Conservation (phyloP, 1,140 invertebrate genomes). For the Nilaparvata lugens region DNA sequence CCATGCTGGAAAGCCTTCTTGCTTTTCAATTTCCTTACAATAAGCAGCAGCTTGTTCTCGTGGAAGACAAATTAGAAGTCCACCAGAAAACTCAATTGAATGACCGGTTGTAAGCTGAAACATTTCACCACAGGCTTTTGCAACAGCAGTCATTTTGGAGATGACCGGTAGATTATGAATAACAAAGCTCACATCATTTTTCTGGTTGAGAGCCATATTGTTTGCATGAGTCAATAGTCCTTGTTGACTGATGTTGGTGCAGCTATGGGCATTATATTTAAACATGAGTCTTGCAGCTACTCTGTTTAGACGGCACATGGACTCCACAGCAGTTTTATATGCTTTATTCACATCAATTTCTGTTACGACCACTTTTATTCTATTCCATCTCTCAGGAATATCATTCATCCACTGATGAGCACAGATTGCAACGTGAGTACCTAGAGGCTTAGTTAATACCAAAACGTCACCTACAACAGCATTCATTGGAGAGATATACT, state of each 20-base stretch:
- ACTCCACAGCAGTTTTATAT: slow-evolving; percentile 92
- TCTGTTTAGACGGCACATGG: slow-evolving; percentile 90
- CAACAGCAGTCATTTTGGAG: slow-evolving; percentile 94
- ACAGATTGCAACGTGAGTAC: slow-evolving; percentile 90
- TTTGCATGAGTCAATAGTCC: slow-evolving; percentile 93
- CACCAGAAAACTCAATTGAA: slow-evolving; percentile 69
- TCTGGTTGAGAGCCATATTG: slow-evolving; percentile 90
- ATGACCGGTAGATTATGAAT: slow-evolving; percentile 96
- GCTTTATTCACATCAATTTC: slow-evolving; percentile 91
- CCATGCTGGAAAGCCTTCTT: slow-evolving; percentile 96
- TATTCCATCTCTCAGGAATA: slow-evolving; percentile 89
- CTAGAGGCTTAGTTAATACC: slow-evolving; percentile 92
- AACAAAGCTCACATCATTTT: slow-evolving; percentile 93
- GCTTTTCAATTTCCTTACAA: slow-evolving; percentile 94
- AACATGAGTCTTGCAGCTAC: slow-evolving; percentile 92
- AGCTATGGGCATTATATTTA: slow-evolving; percentile 95
- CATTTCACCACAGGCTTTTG: slow-evolving; percentile 89
- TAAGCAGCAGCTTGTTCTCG: slow-evolving; percentile 92
- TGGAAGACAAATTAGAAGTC: slow-evolving; percentile 86
- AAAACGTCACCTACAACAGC: slow-evolving; percentile 93
- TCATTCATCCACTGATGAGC: slow-evolving; percentile 91
- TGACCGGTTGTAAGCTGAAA: slow-evolving; percentile 87
- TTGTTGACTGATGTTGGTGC: slow-evolving; percentile 95
- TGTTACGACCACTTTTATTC: slow-evolving; percentile 88
- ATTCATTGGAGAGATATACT: slow-evolving; percentile 92